These are phyloP conservation scores for Andrena camellia DNA, from an alignment of 2,888 invertebrate species.

Conservation along the genomic window DNA sequence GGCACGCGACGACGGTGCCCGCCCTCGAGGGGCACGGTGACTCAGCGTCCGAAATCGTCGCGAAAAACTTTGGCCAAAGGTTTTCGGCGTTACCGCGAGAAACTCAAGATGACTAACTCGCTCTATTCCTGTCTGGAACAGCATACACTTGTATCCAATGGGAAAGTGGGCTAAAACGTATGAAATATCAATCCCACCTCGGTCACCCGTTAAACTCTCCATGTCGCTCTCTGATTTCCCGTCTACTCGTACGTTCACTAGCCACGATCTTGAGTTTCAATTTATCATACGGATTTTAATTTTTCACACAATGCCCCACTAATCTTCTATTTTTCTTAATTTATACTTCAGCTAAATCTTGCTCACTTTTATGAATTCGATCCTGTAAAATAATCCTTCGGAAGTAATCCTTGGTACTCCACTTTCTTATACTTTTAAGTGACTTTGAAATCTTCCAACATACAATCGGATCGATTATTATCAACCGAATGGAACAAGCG, in stretches of 20 bases:
- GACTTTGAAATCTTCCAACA: too few species aligned
- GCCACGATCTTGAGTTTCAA: neutral
- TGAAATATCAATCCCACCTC: slow-evolving; percentile 59
- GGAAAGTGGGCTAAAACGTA: slow-evolving; percentile 71
- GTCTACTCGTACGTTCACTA: neutral
- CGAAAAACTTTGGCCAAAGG: slow-evolving; percentile 61
- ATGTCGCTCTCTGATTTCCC: slow-evolving; percentile 10
- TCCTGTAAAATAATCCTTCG: too few species aligned
- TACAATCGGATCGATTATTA: neutral
- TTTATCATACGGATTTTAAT: neutral
- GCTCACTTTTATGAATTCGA: neutral
- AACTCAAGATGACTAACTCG: slow-evolving; percentile 70
- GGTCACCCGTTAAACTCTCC: slow-evolving; percentile 48
- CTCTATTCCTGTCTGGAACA: slow-evolving; percentile 69
- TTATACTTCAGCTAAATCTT: neutral
- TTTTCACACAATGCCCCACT: neutral
- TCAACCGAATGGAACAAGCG: neutral
- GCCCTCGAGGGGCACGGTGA: slow-evolving; percentile 50
- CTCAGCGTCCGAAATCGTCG: slow-evolving; percentile 63
- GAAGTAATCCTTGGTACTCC: too few species aligned
- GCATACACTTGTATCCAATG: slow-evolving; percentile 66
- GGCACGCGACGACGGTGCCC: neutral
- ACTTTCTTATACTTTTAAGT: too few species aligned
- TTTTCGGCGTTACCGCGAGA: slow-evolving; percentile 65
- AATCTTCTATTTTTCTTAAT: neutral